Evolutionary conservation across 2,113 vertebrate genomes (phyloP), one percentile per base, ranked within the genome.

Genomic region (Neogobius melanostomus): DNA sequence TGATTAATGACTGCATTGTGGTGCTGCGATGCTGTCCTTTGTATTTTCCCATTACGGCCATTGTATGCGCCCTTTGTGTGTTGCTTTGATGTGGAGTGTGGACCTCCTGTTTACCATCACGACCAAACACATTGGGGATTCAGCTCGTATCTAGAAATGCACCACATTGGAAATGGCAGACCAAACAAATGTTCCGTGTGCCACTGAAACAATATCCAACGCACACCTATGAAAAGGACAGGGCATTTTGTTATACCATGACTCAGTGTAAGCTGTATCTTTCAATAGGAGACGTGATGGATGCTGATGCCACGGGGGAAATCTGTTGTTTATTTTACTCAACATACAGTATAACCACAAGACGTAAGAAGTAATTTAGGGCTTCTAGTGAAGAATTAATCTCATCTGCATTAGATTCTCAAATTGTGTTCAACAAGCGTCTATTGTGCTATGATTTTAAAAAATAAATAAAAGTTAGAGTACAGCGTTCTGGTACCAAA

Each of bases 31-130:
- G 50, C 7, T n/a, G 65, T 8, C 10, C 6, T 7, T 43, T 59
- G 50, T 5, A 61, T 68, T 75, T 75, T 75, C 49, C 28, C 10
- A 42, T 42, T 42, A 9, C 28, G 46, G 36, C 0, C 11, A 12
- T 14, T 16, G 28, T 72, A 7, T 5, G 36, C 28, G 4, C 3
- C 3, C 28, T 17, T 0, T 60, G 16, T 75, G 5, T 70, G 4
- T 14, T 48, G 52, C 63, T 75, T 76, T 74, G 72, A 83, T 76
- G 46, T 73, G 17, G 64, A 62, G 49, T 64, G 51, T 66, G 45
- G 6, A 36, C 16, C 60, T 14, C 52, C 63, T 66, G 67, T 64
- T 73, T 65, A 28, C 48, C 48, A 57, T 69, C 56, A 64, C 52
- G 61, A 82, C 64, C 4, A 0, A 71, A 54, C 54, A 69, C 50